Base-by-base conservation (phyloP, 2,113 vertebrate species). In the Candoia aspera region DNA sequence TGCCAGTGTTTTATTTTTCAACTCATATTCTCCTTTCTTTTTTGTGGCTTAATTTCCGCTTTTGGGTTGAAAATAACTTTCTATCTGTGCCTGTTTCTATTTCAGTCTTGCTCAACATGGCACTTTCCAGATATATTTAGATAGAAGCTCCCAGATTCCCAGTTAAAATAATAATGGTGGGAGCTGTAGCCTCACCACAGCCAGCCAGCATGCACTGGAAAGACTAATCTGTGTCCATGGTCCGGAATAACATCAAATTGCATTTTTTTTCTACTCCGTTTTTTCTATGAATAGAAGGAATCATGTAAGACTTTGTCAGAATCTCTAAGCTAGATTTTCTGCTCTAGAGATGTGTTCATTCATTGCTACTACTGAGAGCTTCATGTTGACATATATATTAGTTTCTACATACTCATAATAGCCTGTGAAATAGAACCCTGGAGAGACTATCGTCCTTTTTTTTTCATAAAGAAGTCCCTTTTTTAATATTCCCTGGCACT, bases 371-470 rank as follows among this genome's bases (percentile, higher is more conserved):
- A 42, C 42, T 49, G 2, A 24, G 83, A 49, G 42, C 15, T 49
- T 84, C 15, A 84, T 49, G 23, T 84, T 29, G 26, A 84, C 42
- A 49, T 26, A 23, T 24, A 23, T 83, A 42, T 21, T 42, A n/a
- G 21, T 83, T 84, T 11, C 83, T 84, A 11, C 37, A 26, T 26
- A 42, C 60, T 26, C 23, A 24, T 42, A 84, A 84, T 23, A 84
- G 21, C 37, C 23, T 54, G 15, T 54, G 53, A 26, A 8, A 55
- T 93, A 95, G 91, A 58, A 26, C 26, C 92, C 90, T 94, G 93
- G 94, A 95, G 86, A 90, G 87, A 60, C 13, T 84, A 83, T 42
- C n/a, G 15, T 54, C 17, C 1, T 33, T n/a, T 33, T 29, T 86
- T n/a, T 87, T 87, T 58, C 17, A 57, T 57, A n/a, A 15, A 0